Evolutionary conservation across 2,797 vertebrate genomes (phyloP).

Genomic region (Cynopterus sphinx): DNA sequence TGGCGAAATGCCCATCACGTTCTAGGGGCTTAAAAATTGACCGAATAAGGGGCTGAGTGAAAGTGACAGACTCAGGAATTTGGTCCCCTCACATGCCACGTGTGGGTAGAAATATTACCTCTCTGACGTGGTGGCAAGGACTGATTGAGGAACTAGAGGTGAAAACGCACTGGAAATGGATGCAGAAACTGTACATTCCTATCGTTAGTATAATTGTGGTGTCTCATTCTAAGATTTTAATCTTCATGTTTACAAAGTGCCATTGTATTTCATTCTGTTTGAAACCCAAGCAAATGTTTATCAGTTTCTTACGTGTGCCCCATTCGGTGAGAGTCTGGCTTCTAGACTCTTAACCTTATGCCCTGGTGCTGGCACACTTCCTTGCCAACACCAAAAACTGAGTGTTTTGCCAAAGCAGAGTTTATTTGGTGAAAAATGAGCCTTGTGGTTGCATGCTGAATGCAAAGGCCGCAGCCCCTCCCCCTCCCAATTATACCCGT

Average conservation of each 20-base stretch:
- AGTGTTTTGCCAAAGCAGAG: constrained; percentile 59
- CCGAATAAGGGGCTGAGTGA: not conserved
- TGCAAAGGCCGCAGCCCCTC: not conserved
- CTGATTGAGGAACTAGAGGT: not conserved
- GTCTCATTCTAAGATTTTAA: not conserved
- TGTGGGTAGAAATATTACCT: not conserved
- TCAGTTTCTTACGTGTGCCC: not conserved
- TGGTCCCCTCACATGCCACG: not conserved
- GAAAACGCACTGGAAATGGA: not conserved
- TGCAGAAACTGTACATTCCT: accelerated
- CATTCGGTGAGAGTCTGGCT: not conserved
- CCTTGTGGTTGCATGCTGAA: constrained; percentile 60
- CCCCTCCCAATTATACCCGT: not conserved
- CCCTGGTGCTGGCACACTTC: not conserved
- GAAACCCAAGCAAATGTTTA: not conserved
- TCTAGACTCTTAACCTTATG: not conserved
- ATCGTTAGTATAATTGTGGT: accelerated
- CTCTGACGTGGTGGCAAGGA: not conserved
- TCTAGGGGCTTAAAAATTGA: not conserved
- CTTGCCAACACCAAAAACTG: not conserved
- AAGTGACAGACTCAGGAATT: not conserved
- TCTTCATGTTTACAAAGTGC: not conserved
- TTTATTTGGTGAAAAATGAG: constrained; percentile 54
- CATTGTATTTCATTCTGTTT: not conserved
- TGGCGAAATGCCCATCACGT: not conserved